These are phyloP conservation scores for Rhinichthys osculus DNA, from an alignment of 2,797 vertebrate genomes.

Conservation along the genomic window DNA sequence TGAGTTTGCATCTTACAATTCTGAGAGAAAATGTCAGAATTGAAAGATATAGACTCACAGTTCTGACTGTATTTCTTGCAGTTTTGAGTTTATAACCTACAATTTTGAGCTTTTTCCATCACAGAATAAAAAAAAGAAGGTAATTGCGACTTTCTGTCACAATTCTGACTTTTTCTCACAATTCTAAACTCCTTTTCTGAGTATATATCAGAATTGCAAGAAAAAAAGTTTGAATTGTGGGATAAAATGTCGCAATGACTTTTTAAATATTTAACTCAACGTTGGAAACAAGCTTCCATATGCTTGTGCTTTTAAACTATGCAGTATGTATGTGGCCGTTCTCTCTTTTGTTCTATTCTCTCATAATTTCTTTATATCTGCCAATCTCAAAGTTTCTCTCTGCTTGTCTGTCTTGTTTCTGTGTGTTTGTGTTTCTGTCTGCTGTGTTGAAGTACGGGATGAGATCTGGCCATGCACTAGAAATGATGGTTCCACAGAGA, in stretches of 20 bases:
- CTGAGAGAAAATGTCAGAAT: neutral
- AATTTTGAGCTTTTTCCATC: neutral
- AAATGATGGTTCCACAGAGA: conserved; percentile 46
- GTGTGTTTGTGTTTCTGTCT: conserved; percentile 35
- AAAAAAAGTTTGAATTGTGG: neutral
- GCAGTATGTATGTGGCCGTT: neutral
- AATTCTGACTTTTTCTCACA: neutral
- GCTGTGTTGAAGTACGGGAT: conserved; percentile 31
- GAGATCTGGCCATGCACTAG: conserved; percentile 43
- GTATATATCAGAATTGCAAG: no score
- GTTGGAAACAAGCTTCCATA: neutral
- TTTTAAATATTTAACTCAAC: neutral
- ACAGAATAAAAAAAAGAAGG: neutral
- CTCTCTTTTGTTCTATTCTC: neutral
- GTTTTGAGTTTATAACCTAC: neutral
- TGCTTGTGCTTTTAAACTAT: neutral
- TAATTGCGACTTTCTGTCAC: neutral
- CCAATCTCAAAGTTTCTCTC: neutral
- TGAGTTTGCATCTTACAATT: neutral
- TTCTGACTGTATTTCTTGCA: neutral
- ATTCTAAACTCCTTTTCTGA: no score
- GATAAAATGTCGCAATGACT: neutral
- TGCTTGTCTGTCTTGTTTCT: conserved; percentile 15
- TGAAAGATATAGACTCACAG: neutral
- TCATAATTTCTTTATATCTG: neutral